Base-by-base conservation (phyloP, 2,113 vertebrate genomes). In the Oostethus manadensis region DNA sequence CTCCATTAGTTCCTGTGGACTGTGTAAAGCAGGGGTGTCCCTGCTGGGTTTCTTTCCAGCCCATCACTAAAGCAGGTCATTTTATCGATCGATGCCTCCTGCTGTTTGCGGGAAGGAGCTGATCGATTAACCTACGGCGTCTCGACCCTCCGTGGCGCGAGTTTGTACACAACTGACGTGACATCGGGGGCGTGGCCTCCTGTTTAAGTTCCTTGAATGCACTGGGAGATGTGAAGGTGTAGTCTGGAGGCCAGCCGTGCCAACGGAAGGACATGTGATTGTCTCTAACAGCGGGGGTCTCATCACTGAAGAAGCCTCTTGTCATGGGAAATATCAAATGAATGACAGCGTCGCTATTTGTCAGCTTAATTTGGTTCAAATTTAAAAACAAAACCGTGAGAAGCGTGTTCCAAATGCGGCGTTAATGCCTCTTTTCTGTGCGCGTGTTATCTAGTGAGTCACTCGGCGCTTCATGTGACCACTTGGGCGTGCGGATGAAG, bases 401-500 rank as follows among this genome's bases (percentile, higher is more conserved):
- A 8, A 42, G 4, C 10, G 14, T 29, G 17, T 23, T 51, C 14
- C n/a, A 38, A n/a, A 54, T 38, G 10, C 18, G 26, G 50, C 48
- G 1, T 64, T 61, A 64, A 53, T 51, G 58, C 29, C 16, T 53
- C 65, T 43, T 68, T 60, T 33, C 10, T 33, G 45, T 21, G 1
- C 55, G 26, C 3, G 2, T 60, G 26, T 69, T 71, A 53, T 70
- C 62, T 60, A 58, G 65, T 73, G 62, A 80, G 69, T 80, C 77
- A 78, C 73, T 70, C 17, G 62, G 62, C 70, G 44, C 64, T 68
- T 82, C 77, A 79, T 82, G 77, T 80, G 71, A 79, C 68, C 60
- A 40, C 63, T 81, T 58, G 71, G 64, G 73, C 75, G 68, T 16
- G 71, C 72, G 73, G 77, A 84, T 83, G 67, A 81, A 70, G 64